Evolutionary conservation across 2,113 vertebrate species (phyloP), one percentile per base, ranked within the genome.

Genomic region (Sialia sialis): DNA sequence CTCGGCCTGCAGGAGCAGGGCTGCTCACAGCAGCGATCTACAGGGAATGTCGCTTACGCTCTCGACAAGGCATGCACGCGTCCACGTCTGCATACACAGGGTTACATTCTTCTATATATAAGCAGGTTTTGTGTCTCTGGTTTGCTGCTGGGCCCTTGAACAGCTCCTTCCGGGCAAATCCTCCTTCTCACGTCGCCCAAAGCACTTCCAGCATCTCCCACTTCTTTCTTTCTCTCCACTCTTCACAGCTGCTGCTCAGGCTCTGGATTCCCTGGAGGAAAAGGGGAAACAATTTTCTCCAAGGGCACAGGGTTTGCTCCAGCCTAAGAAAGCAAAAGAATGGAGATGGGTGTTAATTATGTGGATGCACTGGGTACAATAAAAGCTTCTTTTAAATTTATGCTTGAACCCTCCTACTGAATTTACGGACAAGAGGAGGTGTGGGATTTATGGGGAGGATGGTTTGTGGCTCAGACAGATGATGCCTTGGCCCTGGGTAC

Each of bases 1-100:
- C 96, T 92, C 86, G 58, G 89, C 96, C 94, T 86, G 89, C 95
- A 87, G 97, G 93, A 95, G 95, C 86, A 78, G 29, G 77, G 92
- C 36, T 84, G 98, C 97, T 97, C 96, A 75, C 93, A 81, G 95
- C 44, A 87, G 96, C 95, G 5, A 96, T 95, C 91, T 96, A 97
- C 96, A 90, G 97, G 97, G 97, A 97, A 96, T 89, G 97, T 90
- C 19, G 96, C 96, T 97, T 89, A 94, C 66, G 94, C 97, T 97
- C 96, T 97, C 90, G 18, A 97, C 97, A 97, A 97, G 97, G 96
- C 98, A 98, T 98, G 98, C 98, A 98, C 94, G 89, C 96, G 93
- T 90, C 76, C 84, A 96, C 95, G 93, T 95, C 84, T 89, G 95
- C 94, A 86, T 95, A 92, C 93, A 89, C 94, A 95, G 93, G 92